A percentile compares a stretch with the other conserved stretches of the same genome.
Conservation (phyloP, 2,797 vertebrate genomes). For the Darevskia nairensis region DNA sequence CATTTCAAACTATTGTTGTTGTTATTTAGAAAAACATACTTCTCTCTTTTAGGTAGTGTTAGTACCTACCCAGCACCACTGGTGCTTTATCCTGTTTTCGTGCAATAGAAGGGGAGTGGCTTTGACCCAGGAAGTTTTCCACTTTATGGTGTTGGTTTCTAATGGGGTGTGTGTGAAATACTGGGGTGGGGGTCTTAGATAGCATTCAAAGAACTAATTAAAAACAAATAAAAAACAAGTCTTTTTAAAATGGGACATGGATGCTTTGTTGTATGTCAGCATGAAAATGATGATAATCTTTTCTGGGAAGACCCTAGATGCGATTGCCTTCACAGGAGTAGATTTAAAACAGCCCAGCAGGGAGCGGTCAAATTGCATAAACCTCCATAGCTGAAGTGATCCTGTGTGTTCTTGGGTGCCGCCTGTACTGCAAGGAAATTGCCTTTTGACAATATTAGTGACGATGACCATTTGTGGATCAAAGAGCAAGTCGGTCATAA, state of each 20-base stretch:
- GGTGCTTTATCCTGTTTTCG: background rate
- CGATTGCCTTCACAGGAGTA: background rate
- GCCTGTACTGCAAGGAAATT: background rate
- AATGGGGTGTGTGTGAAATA: background rate
- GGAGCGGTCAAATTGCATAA: constrained; percentile 1
- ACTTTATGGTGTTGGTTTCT: background rate
- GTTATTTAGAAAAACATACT: background rate
- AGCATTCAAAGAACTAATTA: background rate
- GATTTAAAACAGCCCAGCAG: constrained; percentile 3
- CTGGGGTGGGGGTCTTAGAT: background rate
- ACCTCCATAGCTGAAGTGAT: background rate
- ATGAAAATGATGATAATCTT: background rate
- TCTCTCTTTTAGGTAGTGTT: background rate
- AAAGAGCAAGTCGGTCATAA: background rate
- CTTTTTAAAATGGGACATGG: background rate
- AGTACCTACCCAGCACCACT: background rate
- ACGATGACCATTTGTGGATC: background rate
- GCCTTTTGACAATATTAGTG: constrained; percentile 5
- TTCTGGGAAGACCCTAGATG: background rate
- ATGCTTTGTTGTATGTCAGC: background rate
- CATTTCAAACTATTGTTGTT: background rate
- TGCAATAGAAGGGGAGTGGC: background rate
- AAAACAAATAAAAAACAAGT: background rate
- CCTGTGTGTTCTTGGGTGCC: background rate
- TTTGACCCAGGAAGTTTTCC: background rate